Evolutionary conservation across 2,797 vertebrate species (phyloP).

Genomic region (Pachyuromys duprasi): DNA sequence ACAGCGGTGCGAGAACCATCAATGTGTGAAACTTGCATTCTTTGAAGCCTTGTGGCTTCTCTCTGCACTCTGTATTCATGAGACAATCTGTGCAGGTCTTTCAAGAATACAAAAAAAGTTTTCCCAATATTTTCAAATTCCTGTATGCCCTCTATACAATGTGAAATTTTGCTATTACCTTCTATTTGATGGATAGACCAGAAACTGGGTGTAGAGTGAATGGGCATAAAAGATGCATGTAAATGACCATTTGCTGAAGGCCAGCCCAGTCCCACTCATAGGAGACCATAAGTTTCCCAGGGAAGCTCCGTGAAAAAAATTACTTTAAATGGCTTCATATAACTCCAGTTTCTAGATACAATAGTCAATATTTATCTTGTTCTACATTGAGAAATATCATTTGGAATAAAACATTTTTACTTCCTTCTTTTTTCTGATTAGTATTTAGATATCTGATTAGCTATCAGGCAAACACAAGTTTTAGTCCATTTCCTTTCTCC

Average conservation of each 20-base stretch:
- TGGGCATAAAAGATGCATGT: not conserved
- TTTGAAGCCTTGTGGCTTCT: not conserved
- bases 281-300: not conserved
- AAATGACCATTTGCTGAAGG: not conserved
- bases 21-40: not conserved
- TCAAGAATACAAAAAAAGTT: not conserved
- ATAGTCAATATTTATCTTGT: not conserved
- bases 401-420: not conserved
- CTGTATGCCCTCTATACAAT: not conserved
- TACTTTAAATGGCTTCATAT: not conserved
- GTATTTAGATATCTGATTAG: not conserved
- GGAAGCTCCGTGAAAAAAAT: not conserved
- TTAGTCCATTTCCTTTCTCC: not conserved
- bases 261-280: not conserved
- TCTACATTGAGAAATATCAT: slow-evolving; percentile 28
- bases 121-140: not conserved
- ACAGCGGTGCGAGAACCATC: not conserved
- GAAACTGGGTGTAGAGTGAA: not conserved
- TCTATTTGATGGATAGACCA: not conserved
- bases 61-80: not conserved
- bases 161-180: not conserved
- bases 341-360: not conserved
- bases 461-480: not conserved
- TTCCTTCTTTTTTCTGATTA: slow-evolving; percentile 32
- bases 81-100: not conserved